Evolutionary conservation across 2,888 invertebrate genomes (phyloP), one percentile per base, ranked within the genome.

Genomic region (Cryptosula pallasiana): DNA sequence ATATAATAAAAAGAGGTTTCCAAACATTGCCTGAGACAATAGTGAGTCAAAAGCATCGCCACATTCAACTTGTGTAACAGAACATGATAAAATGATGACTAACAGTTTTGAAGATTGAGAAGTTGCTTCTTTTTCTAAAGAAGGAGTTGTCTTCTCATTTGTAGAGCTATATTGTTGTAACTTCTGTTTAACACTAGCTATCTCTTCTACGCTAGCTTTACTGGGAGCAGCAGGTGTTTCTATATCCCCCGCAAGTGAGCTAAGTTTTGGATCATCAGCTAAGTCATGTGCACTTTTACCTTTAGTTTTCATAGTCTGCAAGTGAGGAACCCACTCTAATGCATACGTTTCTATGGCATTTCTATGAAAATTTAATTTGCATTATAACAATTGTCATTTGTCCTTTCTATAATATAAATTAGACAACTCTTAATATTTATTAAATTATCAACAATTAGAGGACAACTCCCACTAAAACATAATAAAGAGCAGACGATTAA

Each of bases 241-340:
- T n/a, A 35, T 20, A 32, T 73, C 71, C 55, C 45, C 69, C 9
- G 54, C 1, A n/a, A 83, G 88, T 73, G 92, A 89, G 86, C 94
- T 94, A 0, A 96, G 87, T 82, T 91, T 92, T 0, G 95, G 95
- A 86, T 98, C 97, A 80, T 92, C 89, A 9, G 93, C 87, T 63
- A 93, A 88, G 84, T 98, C 98, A 84, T 98, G 98, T 1, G 95
- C 92, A 0, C 96, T 96, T 86, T 97, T 98, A 20, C 94, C 91
- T 86, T 93, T 95, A 0, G 91, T 91, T 25, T 89, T 78, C 76
- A 79, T 79, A 72, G 77, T 79, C 80, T 81, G 74, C 32, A 73
- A 29, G 72, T 55, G 72, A 55, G 35, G 1, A 55, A 57, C 35
- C 58, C 35, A 45, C 45, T 45, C 45, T 45, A 20, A 45, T n/a